Conservation (phyloP, 2,888 invertebrate genomes). For the Drosophila conformis region DNA sequence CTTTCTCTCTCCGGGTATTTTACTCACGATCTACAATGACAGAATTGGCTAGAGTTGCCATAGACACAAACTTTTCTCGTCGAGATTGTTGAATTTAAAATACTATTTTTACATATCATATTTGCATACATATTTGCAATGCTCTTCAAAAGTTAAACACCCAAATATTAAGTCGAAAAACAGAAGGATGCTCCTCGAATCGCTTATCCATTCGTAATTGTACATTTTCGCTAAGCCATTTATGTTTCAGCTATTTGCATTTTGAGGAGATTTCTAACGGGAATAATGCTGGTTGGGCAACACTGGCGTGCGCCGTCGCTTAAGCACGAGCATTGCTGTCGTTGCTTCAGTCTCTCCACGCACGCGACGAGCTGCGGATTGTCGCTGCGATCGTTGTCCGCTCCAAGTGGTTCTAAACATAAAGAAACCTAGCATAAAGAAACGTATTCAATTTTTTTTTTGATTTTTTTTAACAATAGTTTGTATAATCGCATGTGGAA, state of each 20-base stretch:
- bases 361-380: conserved; percentile 68
- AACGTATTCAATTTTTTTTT: conserved; percentile 38
- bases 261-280: background rate
- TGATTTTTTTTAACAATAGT: conserved; percentile 27
- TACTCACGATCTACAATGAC: background rate
- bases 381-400: conserved; percentile 55
- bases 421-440: conserved; percentile 33
- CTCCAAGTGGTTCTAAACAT: conserved; percentile 30
- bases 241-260: background rate
- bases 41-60: conserved; percentile 28
- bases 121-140: background rate
- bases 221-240: background rate
- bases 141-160: background rate
- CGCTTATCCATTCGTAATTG: background rate
- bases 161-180: background rate
- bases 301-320: conserved; percentile 41
- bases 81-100: background rate
- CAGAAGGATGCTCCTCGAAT: background rate
- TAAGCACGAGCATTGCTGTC: conserved; percentile 47
- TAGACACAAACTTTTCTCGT: background rate
- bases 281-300: conserved; percentile 11
- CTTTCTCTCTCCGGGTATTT: background rate
- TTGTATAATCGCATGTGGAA: conserved; percentile 47
- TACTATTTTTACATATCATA: background rate
- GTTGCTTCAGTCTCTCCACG: conserved; percentile 62